Percentiles rank a stretch among this genome's conserved stretches.
Conservation (phyloP, 2,797 vertebrate genomes). For the Gobio occitaniae region DNA sequence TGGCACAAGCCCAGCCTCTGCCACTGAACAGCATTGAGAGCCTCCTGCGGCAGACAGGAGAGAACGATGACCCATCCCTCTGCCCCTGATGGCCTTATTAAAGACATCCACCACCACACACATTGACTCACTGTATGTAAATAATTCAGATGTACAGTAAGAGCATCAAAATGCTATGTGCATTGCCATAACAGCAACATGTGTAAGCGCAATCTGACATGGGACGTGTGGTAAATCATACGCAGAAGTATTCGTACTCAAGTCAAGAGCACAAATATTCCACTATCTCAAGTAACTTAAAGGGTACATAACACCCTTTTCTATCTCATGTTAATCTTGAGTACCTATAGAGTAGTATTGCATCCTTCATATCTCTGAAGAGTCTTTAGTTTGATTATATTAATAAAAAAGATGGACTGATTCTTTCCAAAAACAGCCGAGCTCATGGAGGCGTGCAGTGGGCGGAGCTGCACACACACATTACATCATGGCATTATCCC, state of each 20-base stretch:
- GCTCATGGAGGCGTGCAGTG: too few species aligned
- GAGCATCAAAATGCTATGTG: neutral
- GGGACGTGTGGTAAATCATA: neutral
- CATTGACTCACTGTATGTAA: slow-evolving; percentile 49
- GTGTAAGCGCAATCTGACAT: neutral
- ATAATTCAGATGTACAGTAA: slow-evolving; percentile 40
- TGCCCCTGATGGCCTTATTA: slow-evolving; percentile 62
- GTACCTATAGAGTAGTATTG: too few species aligned
- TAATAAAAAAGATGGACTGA: too few species aligned
- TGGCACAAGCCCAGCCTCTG: slow-evolving; percentile 62
- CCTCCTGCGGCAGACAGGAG: slow-evolving; percentile 58
- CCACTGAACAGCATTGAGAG: slow-evolving; percentile 54
- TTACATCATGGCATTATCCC: too few species aligned
- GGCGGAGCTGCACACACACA: too few species aligned
- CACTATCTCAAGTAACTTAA: neutral
- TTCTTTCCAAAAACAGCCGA: too few species aligned
- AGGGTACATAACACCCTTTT: too few species aligned
- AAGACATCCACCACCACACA: slow-evolving; percentile 47
- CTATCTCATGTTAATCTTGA: too few species aligned
- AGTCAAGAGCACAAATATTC: neutral
- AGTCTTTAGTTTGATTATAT: too few species aligned
- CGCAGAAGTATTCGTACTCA: neutral
- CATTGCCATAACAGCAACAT: neutral
- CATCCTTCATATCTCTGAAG: too few species aligned
- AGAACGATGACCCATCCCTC: slow-evolving; percentile 59